Conservation (phyloP, 1,140 invertebrate genomes). For the Diploscapter pachys region DNA sequence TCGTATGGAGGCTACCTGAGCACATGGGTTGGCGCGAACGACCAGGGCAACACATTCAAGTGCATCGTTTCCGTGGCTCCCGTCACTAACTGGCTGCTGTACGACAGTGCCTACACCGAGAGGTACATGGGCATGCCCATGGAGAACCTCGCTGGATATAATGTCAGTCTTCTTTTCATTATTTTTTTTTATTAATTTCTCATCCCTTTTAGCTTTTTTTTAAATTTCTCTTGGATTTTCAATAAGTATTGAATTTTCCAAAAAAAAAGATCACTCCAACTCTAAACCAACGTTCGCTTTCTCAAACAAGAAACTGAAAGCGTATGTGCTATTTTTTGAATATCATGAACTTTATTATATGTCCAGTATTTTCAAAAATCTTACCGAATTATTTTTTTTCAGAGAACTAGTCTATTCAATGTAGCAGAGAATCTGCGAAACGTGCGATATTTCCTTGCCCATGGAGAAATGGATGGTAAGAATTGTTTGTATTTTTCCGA, state of each 20-base stretch:
- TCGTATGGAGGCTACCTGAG: constrained; percentile 55
- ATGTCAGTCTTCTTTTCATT: constrained; percentile 9
- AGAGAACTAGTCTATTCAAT: too few relatives aligned
- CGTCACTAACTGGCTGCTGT: constrained; percentile 43
- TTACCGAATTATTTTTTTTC: too few relatives aligned
- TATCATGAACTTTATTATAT: too few relatives aligned
- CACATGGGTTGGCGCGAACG: constrained; percentile 45
- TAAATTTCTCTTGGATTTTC: too few relatives aligned
- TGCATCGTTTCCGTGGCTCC: constrained; percentile 55
- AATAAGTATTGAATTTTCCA: too few relatives aligned
- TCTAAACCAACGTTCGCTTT: constrained; percentile 3
- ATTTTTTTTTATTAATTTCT: not conserved
- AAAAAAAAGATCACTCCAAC: too few relatives aligned
- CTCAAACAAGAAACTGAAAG: constrained; percentile 4
- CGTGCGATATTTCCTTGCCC: constrained; percentile 46
- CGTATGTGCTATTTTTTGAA: too few relatives aligned
- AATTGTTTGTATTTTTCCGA: not conserved
- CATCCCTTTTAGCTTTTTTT: too few relatives aligned
- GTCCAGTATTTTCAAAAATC: too few relatives aligned
- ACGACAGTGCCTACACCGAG: constrained; percentile 58
- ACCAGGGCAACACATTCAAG: constrained; percentile 43
- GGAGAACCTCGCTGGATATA: constrained; percentile 40
- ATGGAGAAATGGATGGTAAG: constrained; percentile 54
- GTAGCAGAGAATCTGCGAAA: constrained; percentile 4
- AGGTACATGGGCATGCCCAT: constrained; percentile 51